Evolutionary conservation across 1,140 invertebrate species (phyloP).

Genomic region (Drosophila azteca): DNA sequence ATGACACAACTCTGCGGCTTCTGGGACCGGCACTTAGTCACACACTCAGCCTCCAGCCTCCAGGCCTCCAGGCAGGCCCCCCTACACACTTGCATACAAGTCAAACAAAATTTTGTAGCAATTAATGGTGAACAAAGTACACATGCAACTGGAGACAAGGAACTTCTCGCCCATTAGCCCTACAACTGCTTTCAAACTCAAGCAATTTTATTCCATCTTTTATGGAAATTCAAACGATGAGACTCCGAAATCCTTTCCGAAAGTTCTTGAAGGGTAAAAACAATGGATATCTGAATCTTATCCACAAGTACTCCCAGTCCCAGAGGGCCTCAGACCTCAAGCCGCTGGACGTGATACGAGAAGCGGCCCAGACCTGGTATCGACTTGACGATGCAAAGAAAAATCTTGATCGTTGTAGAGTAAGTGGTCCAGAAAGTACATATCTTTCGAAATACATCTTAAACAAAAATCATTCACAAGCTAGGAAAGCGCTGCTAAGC

Average conservation of each 20-base stretch:
- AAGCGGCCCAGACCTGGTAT: slow-evolving; percentile 32
- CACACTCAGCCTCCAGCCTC: background rate
- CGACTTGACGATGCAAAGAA: slow-evolving; percentile 13
- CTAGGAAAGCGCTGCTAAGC: background rate
- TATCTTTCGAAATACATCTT: background rate
- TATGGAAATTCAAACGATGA: too few relatives aligned
- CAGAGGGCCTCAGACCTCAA: slow-evolving; percentile 8
- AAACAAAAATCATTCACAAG: background rate
- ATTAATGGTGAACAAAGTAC: slow-evolving; percentile 22
- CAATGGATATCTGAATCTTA: slow-evolving; percentile 33
- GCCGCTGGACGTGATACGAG: slow-evolving; percentile 13
- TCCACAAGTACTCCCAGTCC: slow-evolving; percentile 15
- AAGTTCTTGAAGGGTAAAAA: background rate
- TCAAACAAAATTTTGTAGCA: slow-evolving; percentile 23
- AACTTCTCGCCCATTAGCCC: background rate
- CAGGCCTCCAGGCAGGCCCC: background rate
- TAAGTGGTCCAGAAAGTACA: background rate
- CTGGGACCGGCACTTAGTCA: slow-evolving; percentile 6
- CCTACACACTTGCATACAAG: background rate
- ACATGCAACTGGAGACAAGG: background rate
- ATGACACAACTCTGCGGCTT: slow-evolving; percentile 46
- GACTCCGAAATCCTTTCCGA: too few relatives aligned
- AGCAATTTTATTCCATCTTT: background rate
- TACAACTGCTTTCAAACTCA: background rate
- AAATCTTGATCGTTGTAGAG: slow-evolving; percentile 12